Conservation (phyloP, 2,888 invertebrate species). For the Athalia circularis region DNA sequence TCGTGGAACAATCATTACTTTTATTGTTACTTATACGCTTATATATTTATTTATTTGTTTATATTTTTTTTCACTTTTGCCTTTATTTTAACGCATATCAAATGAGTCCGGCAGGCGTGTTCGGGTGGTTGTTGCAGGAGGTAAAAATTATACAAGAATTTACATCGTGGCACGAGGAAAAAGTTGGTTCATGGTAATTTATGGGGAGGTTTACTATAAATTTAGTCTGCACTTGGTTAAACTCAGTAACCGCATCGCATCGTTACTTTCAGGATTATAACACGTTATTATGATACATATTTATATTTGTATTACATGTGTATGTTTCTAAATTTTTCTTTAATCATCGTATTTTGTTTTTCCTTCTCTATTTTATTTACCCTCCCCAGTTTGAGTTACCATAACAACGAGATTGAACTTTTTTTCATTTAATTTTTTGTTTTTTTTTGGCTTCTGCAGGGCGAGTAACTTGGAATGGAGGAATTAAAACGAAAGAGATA, state of each 20-base stretch:
- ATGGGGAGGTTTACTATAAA: slow-evolving; percentile 8
- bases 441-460: too few relatives aligned
- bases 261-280: slow-evolving; percentile 6
- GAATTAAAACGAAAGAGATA: too few relatives aligned
- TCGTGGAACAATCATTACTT: too few relatives aligned
- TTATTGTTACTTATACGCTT: too few relatives aligned
- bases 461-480: too few relatives aligned
- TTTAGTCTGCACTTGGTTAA: background rate
- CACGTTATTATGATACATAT: background rate
- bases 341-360: background rate
- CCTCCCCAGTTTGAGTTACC: too few relatives aligned
- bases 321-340: background rate
- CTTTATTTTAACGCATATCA: background rate
- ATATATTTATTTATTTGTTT: too few relatives aligned
- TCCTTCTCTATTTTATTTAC: background rate
- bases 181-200: slow-evolving; percentile 23
- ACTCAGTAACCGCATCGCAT: background rate
- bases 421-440: too few relatives aligned
- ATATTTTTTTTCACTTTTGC: background rate
- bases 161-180: slow-evolving; percentile 22
- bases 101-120: background rate
- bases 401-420: too few relatives aligned
- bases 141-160: slow-evolving; percentile 38
- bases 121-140: background rate
- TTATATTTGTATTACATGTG: background rate